Percentiles rank a stretch among this genome's conserved stretches.
phyloP scores from a whole-genome alignment of 2,797 vertebrate species.

The Fringilla coelebs region DNA sequence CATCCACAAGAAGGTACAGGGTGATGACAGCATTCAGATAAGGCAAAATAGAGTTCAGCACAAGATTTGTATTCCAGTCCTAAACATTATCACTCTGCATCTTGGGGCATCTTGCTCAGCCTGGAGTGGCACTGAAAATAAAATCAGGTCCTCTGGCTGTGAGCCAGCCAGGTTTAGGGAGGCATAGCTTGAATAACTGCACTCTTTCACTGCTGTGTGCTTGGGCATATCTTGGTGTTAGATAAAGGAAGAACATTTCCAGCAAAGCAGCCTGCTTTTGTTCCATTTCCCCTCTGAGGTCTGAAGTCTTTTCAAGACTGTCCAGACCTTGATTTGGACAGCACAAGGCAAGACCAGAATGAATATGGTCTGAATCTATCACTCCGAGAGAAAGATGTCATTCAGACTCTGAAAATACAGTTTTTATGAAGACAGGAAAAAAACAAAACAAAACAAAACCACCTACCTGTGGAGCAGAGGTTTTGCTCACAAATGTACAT shows the following conservation, averaged over 20 bases:
- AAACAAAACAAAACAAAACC: too few relatives aligned
- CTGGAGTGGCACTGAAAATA: background rate
- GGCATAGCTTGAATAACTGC: background rate
- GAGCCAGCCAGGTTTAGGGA: background rate
- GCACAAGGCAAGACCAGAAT: background rate
- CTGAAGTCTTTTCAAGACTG: background rate
- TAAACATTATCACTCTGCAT: background rate
- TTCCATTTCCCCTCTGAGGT: background rate
- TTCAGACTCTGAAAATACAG: background rate
- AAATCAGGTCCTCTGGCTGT: background rate
- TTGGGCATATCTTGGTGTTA: background rate
- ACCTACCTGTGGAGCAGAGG: background rate
- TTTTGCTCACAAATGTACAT: background rate
- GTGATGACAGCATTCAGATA: background rate
- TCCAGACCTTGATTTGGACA: background rate
- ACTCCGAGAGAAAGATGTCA: background rate
- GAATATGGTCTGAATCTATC: background rate
- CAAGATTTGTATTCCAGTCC: background rate
- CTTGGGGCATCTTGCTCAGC: background rate
- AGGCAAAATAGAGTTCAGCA: background rate
- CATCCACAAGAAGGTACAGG: rapidly evolving
- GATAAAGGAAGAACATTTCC: background rate
- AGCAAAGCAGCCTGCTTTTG: background rate
- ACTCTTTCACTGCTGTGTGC: background rate
- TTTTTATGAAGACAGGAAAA: background rate